Evolutionary conservation across 2,888 invertebrate genomes (phyloP).

Genomic region (Drosophila anceps): DNA sequence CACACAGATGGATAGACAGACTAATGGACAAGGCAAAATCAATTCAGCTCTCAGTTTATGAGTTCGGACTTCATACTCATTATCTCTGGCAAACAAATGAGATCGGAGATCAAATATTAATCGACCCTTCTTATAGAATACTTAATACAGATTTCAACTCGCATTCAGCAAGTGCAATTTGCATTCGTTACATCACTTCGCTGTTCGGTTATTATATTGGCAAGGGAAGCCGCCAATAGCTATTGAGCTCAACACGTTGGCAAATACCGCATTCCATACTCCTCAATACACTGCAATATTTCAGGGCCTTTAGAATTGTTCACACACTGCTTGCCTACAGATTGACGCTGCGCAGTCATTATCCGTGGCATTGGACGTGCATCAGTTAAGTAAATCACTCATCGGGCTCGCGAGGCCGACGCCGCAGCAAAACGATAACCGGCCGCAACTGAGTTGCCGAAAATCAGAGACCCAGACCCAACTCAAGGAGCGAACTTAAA

Average conservation of each 20-base stretch:
- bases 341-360: slow-evolving; percentile 37
- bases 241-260: neutral
- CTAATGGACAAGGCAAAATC: too few relatives aligned
- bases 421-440: slow-evolving; percentile 34
- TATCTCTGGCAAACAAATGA: too few relatives aligned
- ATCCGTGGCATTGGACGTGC: slow-evolving; percentile 58
- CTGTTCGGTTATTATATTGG: neutral
- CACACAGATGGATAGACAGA: too few relatives aligned
- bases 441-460: slow-evolving; percentile 19
- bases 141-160: neutral
- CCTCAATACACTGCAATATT: slow-evolving; percentile 3
- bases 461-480: slow-evolving; percentile 52
- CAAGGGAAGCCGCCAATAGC: neutral
- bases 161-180: neutral
- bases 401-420: slow-evolving; percentile 50
- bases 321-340: neutral
- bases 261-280: slow-evolving; percentile 1
- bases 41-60: too few relatives aligned
- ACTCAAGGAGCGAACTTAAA: slow-evolving; percentile 65
- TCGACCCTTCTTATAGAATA: too few relatives aligned
- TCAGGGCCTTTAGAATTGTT: slow-evolving; percentile 10
- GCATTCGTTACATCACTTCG: neutral
- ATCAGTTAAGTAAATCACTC: slow-evolving; percentile 66
- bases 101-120: too few relatives aligned
- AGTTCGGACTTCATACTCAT: too few relatives aligned